These are phyloP conservation scores for Epinephelus fuscoguttatus DNA, from an alignment of 2,113 vertebrate species.

Conservation along the genomic window DNA sequence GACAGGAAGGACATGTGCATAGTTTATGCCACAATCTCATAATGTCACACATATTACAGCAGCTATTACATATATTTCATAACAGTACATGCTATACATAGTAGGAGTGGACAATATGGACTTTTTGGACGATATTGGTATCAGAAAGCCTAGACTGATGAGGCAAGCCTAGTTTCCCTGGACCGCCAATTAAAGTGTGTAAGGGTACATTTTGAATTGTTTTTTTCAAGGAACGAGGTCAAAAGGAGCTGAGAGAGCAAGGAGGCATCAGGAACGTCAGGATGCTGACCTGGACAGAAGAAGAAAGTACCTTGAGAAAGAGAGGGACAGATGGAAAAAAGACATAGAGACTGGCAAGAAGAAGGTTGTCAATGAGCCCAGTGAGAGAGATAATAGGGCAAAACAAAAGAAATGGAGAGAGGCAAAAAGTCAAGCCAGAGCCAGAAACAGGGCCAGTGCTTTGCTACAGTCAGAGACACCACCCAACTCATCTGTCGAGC, in stretches of 20 bases:
- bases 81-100: too few species aligned
- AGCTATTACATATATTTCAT: too few species aligned
- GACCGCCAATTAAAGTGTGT: neutral
- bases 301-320: too few species aligned
- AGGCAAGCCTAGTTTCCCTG: too few species aligned
- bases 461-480: conserved; percentile 1
- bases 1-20: neutral
- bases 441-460: neutral
- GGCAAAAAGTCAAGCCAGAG: neutral
- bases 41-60: conserved; percentile 4
- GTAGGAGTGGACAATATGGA: too few species aligned
- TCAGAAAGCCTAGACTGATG: too few species aligned
- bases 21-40: neutral
- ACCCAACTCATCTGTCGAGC: neutral
- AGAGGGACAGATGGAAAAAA: too few species aligned
- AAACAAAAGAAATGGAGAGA: neutral
- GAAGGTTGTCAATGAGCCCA: neutral
- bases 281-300: neutral
- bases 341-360: too few species aligned
- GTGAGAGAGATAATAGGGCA: neutral
- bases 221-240: neutral
- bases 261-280: neutral
- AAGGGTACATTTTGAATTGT: neutral
- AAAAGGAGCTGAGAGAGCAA: conserved; percentile 5
- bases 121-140: too few species aligned